Evolutionary conservation across 2,888 invertebrate genomes (phyloP).

Genomic region (Lottia gigantea): DNA sequence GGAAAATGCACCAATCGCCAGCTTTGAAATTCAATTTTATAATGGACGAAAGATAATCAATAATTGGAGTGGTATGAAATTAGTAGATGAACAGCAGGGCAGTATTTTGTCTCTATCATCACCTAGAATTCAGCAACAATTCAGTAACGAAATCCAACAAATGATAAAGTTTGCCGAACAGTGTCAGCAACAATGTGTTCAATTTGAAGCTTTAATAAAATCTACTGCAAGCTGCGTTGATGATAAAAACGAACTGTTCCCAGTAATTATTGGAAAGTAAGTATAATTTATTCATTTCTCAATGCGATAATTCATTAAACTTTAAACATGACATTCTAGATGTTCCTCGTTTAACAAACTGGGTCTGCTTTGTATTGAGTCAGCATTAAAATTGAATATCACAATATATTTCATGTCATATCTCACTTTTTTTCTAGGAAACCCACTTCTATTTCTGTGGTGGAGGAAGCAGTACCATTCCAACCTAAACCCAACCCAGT

Average conservation of each 20-base stretch:
- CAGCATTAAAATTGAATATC: no score
- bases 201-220: neutral
- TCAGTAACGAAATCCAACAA: neutral
- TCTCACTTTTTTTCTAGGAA: no score
- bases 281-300: neutral
- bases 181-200: neutral
- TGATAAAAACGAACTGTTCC: constrained; percentile 1
- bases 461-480: no score
- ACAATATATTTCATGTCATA: no score
- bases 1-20: neutral
- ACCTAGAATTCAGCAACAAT: constrained; percentile 6
- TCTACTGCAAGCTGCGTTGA: neutral
- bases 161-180: neutral
- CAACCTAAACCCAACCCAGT: neutral
- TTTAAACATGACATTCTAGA: no score
- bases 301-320: no score
- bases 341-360: no score
- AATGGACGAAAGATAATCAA: neutral
- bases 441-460: no score
- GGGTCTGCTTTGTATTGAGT: no score
- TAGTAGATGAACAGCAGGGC: neutral
- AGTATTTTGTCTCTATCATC: constrained; percentile 1
- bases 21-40: constrained; percentile 6
- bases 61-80: constrained; percentile 7
- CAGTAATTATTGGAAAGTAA: constrained; percentile 7